These are phyloP conservation scores for Betta splendens DNA, from an alignment of 2,797 vertebrate species.

Conservation along the genomic window DNA sequence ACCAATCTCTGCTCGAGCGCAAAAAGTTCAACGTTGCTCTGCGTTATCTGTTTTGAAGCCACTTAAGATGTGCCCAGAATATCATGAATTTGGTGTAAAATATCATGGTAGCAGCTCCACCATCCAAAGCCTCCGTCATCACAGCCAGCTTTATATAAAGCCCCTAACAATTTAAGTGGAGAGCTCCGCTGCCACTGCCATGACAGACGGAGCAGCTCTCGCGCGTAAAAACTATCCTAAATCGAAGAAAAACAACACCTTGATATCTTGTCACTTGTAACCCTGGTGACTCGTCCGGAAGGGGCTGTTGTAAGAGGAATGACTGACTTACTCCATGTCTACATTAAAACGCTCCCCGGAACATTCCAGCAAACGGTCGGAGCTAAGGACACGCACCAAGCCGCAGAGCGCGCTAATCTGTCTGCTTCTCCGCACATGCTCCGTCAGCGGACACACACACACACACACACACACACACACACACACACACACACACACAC, in stretches of 20 bases:
- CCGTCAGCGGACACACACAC: background rate
- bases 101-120: background rate
- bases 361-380: conserved; percentile 9
- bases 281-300: too few species aligned
- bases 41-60: conserved; percentile 13
- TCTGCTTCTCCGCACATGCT: conserved; percentile 39
- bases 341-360: conserved; percentile 6
- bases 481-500: conserved; percentile 4
- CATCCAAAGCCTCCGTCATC: background rate
- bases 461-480: conserved; percentile 2
- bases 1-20: background rate
- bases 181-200: too few species aligned
- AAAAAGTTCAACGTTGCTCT: background rate
- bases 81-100: background rate
- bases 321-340: too few species aligned
- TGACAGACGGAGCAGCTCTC: too few species aligned
- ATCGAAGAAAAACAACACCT: too few species aligned
- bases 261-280: too few species aligned
- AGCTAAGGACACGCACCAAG: conserved; percentile 1
- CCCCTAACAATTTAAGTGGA: too few species aligned
- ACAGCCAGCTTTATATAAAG: background rate
- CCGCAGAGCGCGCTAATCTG: conserved; percentile 32
- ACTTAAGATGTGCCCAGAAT: conserved; percentile 7
- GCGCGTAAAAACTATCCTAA: too few species aligned
- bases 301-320: too few species aligned